Evolutionary conservation across 2,888 invertebrate genomes (phyloP).

Genomic region (Hirtodrosophila alboralis): DNA sequence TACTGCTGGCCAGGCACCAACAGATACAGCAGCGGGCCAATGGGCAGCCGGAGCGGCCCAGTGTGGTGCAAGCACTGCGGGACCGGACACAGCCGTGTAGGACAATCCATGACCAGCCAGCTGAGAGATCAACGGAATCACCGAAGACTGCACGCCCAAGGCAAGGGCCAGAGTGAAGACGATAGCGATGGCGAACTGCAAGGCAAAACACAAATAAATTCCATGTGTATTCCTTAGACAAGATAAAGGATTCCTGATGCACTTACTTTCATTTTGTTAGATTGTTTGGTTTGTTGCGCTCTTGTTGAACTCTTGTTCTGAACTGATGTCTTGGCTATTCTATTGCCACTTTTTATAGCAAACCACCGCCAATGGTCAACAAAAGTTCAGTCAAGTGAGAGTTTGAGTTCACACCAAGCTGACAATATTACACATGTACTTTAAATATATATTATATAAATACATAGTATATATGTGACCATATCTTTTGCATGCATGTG

Average conservation of each 20-base stretch:
- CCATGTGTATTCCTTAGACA: neutral
- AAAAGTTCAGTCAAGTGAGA: constrained; percentile 68
- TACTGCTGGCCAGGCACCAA: constrained; percentile 52
- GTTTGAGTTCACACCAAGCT: constrained; percentile 62
- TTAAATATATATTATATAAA: constrained; percentile 1
- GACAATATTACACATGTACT: constrained; percentile 18
- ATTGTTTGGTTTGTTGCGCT: constrained; percentile 49
- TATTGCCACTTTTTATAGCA: constrained; percentile 57
- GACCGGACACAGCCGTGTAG: constrained; percentile 75
- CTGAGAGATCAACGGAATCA: constrained; percentile 73
- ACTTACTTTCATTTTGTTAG: constrained; percentile 80
- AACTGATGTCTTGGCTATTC: constrained; percentile 66
- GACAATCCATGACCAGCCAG: constrained; percentile 73
- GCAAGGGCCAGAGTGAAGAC: constrained; percentile 81
- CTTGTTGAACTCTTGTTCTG: constrained; percentile 76
- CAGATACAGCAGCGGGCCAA: constrained; percentile 57
- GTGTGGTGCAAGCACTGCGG: constrained; percentile 54
- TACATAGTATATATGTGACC: constrained; percentile 13
- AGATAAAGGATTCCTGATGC: constrained; percentile 1
- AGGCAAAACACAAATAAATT: constrained; percentile 1
- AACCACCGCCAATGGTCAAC: constrained; percentile 35
- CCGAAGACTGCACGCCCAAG: constrained; percentile 80
- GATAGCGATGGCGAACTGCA: constrained; percentile 75
- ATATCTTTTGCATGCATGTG: constrained; percentile 68
- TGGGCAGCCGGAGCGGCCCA: constrained; percentile 50